Evolutionary conservation across 1,140 invertebrate genomes (phyloP).

Genomic region (Saccostrea cuccullata): DNA sequence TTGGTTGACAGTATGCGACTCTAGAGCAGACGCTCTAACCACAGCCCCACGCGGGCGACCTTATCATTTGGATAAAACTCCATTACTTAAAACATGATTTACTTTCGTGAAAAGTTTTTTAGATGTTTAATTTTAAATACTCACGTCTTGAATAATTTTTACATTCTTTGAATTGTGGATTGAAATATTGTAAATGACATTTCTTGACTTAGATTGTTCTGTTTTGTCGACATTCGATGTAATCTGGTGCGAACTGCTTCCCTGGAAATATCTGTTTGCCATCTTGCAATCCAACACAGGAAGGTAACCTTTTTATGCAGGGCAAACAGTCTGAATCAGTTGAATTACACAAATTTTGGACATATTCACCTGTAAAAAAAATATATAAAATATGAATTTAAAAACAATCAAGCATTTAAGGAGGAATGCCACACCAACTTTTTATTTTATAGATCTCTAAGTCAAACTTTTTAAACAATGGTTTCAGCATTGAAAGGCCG

Average conservation of each 20-base stretch:
- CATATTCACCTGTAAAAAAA: slow-evolving; percentile 56
- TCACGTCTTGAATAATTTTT: slow-evolving; percentile 41
- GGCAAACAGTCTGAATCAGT: slow-evolving; percentile 49
- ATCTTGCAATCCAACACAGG: slow-evolving; percentile 56
- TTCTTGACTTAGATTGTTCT: slow-evolving; percentile 55
- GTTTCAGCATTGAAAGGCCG: no score
- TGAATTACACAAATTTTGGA: slow-evolving; percentile 56
- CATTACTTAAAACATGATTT: no score
- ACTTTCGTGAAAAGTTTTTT: no score
- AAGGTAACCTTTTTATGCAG: slow-evolving; percentile 54
- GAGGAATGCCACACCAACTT: no score
- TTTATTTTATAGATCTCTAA: no score
- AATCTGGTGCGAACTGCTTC: slow-evolving; percentile 50
- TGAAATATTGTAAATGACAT: slow-evolving; percentile 54
- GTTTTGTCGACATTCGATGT: slow-evolving; percentile 56
- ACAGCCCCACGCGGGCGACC: no score
- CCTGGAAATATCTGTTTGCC: slow-evolving; percentile 55
- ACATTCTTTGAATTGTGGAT: slow-evolving; percentile 50
- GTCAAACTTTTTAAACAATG: no score
- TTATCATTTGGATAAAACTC: no score
- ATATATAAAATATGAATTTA: not conserved
- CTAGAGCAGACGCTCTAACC: no score
- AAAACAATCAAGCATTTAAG: no score
- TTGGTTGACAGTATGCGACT: no score
- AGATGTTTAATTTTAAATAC: not conserved